A percentile compares a stretch with the other conserved stretches of the same genome.
phyloP scores from a whole-genome alignment of 2,797 vertebrate genomes.

The Cetoscarus ocellatus region DNA sequence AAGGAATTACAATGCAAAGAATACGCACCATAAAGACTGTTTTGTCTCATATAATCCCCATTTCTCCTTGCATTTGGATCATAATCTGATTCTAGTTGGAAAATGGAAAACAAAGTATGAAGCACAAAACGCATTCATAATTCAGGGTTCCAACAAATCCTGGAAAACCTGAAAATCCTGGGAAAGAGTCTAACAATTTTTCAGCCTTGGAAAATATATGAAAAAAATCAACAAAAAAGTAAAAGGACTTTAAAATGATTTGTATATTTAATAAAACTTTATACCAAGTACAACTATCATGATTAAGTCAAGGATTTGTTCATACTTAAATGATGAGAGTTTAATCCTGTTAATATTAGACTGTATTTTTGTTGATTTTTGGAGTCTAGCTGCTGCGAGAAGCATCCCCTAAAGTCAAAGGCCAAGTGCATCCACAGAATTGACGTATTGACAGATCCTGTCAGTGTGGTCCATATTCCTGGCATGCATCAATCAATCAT shows the following conservation, averaged over 20 bases:
- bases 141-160: too few relatives aligned
- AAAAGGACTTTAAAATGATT: too few relatives aligned
- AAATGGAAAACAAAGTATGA: conserved; percentile 1
- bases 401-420: conserved; percentile 33
- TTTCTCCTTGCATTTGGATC: neutral
- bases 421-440: conserved; percentile 52
- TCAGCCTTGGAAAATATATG: too few relatives aligned
- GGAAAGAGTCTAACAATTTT: too few relatives aligned
- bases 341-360: too few relatives aligned
- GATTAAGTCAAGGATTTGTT: too few relatives aligned
- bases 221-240: too few relatives aligned
- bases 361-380: conserved; percentile 14
- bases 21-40: conserved; percentile 7
- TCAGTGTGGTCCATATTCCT: conserved; percentile 58
- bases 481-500: conserved; percentile 70
- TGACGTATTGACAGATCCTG: conserved; percentile 45
- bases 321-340: too few relatives aligned
- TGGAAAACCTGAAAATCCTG: too few relatives aligned
- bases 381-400: conserved; percentile 7
- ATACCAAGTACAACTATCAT: too few relatives aligned
- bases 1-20: conserved; percentile 26
- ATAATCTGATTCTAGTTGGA: conserved; percentile 10
- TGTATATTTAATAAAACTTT: too few relatives aligned
- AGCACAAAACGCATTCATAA: neutral
- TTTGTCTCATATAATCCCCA: conserved; percentile 20